Conservation (phyloP, 2,113 vertebrate genomes). For the Paralichthys olivaceus region DNA sequence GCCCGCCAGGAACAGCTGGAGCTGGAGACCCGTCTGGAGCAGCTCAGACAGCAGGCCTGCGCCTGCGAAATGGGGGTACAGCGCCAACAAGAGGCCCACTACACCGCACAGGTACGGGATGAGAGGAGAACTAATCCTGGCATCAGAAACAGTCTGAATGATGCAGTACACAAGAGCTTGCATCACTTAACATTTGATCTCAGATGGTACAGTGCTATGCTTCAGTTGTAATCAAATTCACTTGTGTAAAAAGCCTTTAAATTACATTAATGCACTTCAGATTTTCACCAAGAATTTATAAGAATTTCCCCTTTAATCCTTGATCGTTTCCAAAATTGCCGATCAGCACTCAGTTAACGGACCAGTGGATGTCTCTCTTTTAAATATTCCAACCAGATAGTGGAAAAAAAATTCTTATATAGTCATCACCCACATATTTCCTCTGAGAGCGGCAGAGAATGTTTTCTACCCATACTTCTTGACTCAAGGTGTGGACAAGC, state of each 20-base stretch:
- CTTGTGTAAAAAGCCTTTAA: not conserved
- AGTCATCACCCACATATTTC: not conserved
- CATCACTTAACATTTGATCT: conserved; percentile 22
- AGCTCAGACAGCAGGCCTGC: conserved; percentile 94
- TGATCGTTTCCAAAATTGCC: not conserved
- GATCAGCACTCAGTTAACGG: not conserved
- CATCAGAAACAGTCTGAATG: not conserved
- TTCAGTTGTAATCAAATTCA: not conserved
- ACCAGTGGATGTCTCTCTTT: not conserved
- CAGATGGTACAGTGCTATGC: not conserved
- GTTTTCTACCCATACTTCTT: conserved; percentile 8
- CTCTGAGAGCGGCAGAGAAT: not conserved
- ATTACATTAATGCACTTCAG: not conserved
- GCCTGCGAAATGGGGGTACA: conserved; percentile 89
- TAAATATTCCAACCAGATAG: not conserved
- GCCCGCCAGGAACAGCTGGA: conserved; percentile 94
- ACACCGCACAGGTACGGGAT: conserved; percentile 90
- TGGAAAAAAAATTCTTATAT: not conserved
- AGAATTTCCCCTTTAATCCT: not conserved
- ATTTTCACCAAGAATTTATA: not conserved
- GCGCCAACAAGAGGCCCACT: conserved; percentile 93
- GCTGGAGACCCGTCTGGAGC: conserved; percentile 94
- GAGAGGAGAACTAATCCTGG: not conserved
- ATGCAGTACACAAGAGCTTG: not conserved
- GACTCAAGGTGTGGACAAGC: conserved; percentile 1